phyloP scores from a whole-genome alignment of 2,888 invertebrate species.

The Protophormia terraenovae region DNA sequence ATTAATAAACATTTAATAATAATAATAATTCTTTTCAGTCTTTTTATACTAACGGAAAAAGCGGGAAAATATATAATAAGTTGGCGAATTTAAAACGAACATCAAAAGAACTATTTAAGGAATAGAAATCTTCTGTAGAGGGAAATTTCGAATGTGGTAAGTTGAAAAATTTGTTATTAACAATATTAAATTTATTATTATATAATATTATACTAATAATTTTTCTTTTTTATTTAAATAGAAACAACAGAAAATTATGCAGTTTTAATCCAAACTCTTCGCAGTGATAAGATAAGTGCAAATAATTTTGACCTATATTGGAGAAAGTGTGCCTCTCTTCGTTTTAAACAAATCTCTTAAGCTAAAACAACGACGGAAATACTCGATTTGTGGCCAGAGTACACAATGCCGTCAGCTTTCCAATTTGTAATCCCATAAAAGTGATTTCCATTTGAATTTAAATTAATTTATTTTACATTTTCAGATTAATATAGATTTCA shows the following conservation, averaged over 20 bases:
- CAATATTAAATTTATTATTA: not conserved
- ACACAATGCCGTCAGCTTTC: too few species aligned
- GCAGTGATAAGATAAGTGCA: not conserved
- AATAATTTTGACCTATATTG: not conserved
- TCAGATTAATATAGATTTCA: not conserved
- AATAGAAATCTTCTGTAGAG: not conserved
- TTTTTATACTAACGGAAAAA: not conserved
- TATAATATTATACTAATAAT: not conserved
- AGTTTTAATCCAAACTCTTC: not conserved
- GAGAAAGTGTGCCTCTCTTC: not conserved
- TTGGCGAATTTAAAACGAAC: not conserved
- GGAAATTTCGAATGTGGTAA: not conserved
- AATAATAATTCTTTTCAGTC: not conserved
- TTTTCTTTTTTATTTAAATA: not conserved
- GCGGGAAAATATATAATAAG: not conserved
- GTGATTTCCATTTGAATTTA: not conserved
- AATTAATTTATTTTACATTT: not conserved
- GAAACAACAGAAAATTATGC: not conserved
- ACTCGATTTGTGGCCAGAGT: slow-evolving; percentile 4
- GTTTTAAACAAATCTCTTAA: not conserved
- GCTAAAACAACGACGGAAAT: not conserved
- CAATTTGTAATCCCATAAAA: not conserved
- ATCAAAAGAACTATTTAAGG: not conserved
- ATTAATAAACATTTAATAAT: not conserved
- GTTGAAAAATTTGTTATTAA: not conserved